Conservation (phyloP, 2,888 invertebrate genomes). For the Phortica okadai region DNA sequence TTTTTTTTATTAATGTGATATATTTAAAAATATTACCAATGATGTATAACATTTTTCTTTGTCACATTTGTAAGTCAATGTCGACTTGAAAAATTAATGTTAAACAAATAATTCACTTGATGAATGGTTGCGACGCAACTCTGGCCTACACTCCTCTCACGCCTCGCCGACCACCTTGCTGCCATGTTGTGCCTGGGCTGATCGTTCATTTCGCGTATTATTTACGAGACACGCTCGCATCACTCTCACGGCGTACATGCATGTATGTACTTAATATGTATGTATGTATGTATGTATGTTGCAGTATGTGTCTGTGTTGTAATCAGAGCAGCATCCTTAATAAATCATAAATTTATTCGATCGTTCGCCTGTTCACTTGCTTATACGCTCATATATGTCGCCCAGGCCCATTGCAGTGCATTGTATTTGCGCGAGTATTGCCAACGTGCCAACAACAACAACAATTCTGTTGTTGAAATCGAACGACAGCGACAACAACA, state of each 20-base stretch:
- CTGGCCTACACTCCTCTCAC: not conserved
- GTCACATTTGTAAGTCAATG: conserved; percentile 70
- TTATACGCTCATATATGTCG: conserved; percentile 37
- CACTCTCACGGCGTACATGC: conserved; percentile 54
- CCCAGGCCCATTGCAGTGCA: conserved; percentile 23
- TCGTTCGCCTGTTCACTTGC: conserved; percentile 37
- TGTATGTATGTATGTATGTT: conserved; percentile 3
- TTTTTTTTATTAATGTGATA: conserved; percentile 45
- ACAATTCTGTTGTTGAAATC: conserved; percentile 28
- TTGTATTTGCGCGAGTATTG: not conserved
- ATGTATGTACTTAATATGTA: not conserved
- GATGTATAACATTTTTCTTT: conserved; percentile 67
- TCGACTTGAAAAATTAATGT: conserved; percentile 61
- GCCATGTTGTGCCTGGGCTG: conserved; percentile 36
- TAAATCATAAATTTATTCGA: conserved; percentile 74
- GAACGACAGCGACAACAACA: conserved; percentile 15
- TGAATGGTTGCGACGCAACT: not conserved
- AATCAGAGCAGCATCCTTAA: conserved; percentile 74
- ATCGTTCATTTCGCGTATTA: conserved; percentile 56
- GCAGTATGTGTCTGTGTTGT: conserved; percentile 61
- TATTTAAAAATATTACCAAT: conserved; percentile 29
- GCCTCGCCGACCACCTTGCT: conserved; percentile 1
- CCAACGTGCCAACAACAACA: not conserved
- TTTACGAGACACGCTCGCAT: conserved; percentile 63
- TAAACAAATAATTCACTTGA: conserved; percentile 69